Evolutionary conservation across 2,113 vertebrate genomes (phyloP).

Genomic region (Gorsachius goisagi): DNA sequence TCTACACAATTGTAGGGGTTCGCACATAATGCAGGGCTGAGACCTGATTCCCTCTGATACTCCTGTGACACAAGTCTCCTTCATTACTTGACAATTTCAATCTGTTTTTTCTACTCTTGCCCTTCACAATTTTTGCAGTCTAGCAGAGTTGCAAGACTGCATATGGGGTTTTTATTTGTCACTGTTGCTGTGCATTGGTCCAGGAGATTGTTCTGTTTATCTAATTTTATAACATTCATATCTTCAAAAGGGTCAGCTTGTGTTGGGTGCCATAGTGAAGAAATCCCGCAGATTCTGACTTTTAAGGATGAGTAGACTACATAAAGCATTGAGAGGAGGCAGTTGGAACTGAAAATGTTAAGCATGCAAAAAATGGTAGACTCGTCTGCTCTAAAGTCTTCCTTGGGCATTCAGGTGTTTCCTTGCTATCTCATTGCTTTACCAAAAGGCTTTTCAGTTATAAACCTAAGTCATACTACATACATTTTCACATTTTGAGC

Average conservation of each 20-base stretch:
- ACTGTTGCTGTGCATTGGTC: background rate
- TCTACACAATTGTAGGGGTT: background rate
- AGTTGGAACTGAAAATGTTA: background rate
- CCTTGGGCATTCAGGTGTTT: background rate
- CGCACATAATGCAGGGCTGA: background rate
- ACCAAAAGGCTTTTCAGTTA: background rate
- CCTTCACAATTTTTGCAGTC: background rate
- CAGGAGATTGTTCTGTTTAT: background rate
- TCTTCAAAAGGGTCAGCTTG: background rate
- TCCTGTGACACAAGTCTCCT: background rate
- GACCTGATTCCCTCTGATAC: background rate
- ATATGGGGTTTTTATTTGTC: accelerated
- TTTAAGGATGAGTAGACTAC: background rate
- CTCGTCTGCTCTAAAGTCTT: background rate
- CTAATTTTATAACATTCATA: background rate
- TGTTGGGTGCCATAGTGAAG: background rate
- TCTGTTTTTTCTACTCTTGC: background rate
- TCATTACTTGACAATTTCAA: background rate
- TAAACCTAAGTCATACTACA: background rate
- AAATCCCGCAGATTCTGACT: background rate
- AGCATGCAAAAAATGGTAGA: background rate
- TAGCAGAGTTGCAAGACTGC: background rate
- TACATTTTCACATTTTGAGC: background rate
- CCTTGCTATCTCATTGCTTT: background rate
- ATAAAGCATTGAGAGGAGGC: background rate